Evolutionary conservation across 2,888 invertebrate species (phyloP).

Genomic region (Ceriagrion tenellum): DNA sequence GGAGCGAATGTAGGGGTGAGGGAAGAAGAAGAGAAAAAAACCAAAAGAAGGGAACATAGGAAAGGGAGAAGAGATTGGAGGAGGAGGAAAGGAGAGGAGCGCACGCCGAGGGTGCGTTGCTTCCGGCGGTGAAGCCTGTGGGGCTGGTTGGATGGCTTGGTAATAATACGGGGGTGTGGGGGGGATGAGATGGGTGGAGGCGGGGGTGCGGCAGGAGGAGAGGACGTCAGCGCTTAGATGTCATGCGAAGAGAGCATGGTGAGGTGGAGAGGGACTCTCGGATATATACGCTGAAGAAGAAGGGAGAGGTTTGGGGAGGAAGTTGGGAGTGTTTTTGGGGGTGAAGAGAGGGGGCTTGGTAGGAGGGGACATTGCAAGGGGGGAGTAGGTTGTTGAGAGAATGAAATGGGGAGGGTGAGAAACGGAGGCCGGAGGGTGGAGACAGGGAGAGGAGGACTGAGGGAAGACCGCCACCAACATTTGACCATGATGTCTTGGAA

Average conservation of each 20-base stretch:
- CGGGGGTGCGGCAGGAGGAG: constrained; percentile 6
- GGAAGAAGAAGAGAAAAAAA: neutral
- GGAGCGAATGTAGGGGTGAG: neutral
- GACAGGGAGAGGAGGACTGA: neutral
- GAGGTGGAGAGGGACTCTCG: neutral
- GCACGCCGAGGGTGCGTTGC: neutral
- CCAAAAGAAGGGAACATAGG: neutral
- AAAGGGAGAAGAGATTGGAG: neutral
- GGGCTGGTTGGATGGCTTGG: constrained; percentile 18
- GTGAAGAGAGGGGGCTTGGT: neutral
- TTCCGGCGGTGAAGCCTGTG: neutral
- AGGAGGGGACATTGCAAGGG: neutral
- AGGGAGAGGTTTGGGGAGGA: neutral
- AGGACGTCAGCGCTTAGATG: constrained; percentile 51
- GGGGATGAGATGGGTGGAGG: neutral
- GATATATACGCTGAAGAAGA: neutral
- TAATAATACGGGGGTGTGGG: neutral
- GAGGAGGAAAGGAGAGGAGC: neutral
- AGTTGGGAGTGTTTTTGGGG: neutral
- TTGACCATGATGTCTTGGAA: constrained; percentile 55
- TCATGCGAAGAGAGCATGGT: constrained; percentile 13
- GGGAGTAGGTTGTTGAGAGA: constrained; percentile 26
- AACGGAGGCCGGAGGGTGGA: neutral
- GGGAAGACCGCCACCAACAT: constrained; percentile 39
- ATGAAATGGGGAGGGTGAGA: neutral